A percentile compares a stretch with the other conserved stretches of the same genome.
Conservation (phyloP, 2,113 vertebrate species). For the Catharus fuscescens region DNA sequence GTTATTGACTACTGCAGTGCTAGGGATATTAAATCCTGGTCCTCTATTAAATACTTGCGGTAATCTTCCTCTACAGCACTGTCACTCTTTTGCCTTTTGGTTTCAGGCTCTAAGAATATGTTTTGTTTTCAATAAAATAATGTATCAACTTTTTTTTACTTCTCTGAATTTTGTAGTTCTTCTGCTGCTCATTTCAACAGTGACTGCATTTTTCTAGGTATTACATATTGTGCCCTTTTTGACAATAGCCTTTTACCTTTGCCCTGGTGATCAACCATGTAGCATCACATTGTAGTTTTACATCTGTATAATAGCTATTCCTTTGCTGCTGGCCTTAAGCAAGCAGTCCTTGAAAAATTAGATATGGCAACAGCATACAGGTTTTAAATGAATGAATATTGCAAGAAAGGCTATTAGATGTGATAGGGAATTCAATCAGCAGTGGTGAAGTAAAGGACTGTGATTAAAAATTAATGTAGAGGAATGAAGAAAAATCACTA, state of each 20-base stretch:
- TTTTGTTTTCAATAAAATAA: neutral
- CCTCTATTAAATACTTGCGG: neutral
- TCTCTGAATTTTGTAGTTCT: neutral
- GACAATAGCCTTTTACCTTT: slow-evolving; percentile 9
- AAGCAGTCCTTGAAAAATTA: slow-evolving; percentile 72
- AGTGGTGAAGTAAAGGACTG: slow-evolving; percentile 45
- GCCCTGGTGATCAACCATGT: slow-evolving; percentile 45
- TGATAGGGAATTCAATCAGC: slow-evolving; percentile 72
- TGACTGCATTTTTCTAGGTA: neutral
- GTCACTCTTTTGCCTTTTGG: neutral
- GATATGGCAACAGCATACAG: slow-evolving; percentile 58
- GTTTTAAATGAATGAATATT: slow-evolving; percentile 76
- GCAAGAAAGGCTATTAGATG: slow-evolving; percentile 67
- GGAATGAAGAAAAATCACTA: slow-evolving; percentile 67
- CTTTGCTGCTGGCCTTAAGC: slow-evolving; percentile 58
- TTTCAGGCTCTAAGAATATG: neutral
- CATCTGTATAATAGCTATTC: slow-evolving; percentile 27
- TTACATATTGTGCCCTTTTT: neutral
- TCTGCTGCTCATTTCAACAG: neutral
- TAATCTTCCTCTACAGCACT: slow-evolving; percentile 7
- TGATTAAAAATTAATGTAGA: slow-evolving; percentile 79
- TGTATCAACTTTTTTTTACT: neutral
- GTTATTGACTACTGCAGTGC: neutral
- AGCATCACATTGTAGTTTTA: slow-evolving; percentile 21
- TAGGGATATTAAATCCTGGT: slow-evolving; percentile 13